phyloP scores from a whole-genome alignment of 2,888 invertebrate genomes.

The Hyppa rectilinea region DNA sequence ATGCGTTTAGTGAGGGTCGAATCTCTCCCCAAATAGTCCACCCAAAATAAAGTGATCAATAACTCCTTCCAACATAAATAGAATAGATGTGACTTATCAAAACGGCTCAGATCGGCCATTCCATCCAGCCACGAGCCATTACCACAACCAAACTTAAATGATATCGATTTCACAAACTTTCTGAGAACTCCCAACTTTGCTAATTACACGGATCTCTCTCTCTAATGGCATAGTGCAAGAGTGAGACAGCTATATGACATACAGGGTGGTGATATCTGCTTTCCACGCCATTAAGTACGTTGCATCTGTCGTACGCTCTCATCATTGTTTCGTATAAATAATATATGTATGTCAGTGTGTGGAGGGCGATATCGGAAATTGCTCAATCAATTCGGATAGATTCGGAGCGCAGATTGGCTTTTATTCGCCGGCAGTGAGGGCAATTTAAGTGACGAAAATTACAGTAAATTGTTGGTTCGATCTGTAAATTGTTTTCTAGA shows the following conservation, averaged over 20 bases:
- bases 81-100: conserved; percentile 39
- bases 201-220: conserved; percentile 71
- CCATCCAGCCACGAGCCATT: conserved; percentile 61
- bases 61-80: conserved; percentile 19
- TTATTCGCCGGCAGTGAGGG: conserved; percentile 34
- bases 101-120: conserved; percentile 51
- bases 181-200: conserved; percentile 70
- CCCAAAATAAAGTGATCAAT: conserved; percentile 35
- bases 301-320: conserved; percentile 65
- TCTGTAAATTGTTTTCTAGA: neutral
- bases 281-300: conserved; percentile 79
- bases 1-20: conserved; percentile 24
- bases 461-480: conserved; percentile 6
- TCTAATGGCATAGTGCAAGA: conserved; percentile 55
- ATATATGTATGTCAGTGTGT: conserved; percentile 45
- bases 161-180: conserved; percentile 79
- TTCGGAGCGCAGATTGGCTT: conserved; percentile 46
- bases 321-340: conserved; percentile 66
- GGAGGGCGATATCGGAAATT: conserved; percentile 51
- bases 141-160: conserved; percentile 75
- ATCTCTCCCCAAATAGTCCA: conserved; percentile 19
- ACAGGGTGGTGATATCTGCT: conserved; percentile 73
- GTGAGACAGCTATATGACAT: conserved; percentile 51
- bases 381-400: conserved; percentile 56
- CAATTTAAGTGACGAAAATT: conserved; percentile 37